phyloP scores from a whole-genome alignment of 2,888 invertebrate genomes.

The Anthophora plumipes region DNA sequence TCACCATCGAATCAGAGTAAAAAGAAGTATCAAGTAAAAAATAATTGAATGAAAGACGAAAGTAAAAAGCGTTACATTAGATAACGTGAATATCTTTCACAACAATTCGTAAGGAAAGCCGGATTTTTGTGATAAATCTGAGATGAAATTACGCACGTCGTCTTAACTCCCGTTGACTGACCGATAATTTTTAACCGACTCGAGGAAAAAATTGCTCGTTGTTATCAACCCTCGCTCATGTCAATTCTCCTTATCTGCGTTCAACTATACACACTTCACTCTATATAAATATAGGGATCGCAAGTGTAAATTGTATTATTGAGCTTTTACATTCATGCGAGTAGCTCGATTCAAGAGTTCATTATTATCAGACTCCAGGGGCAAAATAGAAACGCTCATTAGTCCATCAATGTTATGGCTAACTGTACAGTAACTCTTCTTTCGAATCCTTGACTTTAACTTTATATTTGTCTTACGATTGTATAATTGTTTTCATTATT shows the following conservation, averaged over 20 bases:
- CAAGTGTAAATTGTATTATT: slow-evolving; percentile 13
- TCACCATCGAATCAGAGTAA: too few relatives aligned
- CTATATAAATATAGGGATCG: slow-evolving; percentile 25
- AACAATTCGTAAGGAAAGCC: slow-evolving; percentile 11
- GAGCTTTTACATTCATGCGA: slow-evolving; percentile 23
- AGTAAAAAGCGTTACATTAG: not conserved
- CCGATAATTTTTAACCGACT: slow-evolving; percentile 67
- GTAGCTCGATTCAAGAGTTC: slow-evolving; percentile 15
- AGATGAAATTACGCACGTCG: slow-evolving; percentile 19
- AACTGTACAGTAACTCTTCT: not conserved
- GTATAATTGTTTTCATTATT: not conserved
- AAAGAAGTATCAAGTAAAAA: not conserved
- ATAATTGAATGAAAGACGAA: not conserved
- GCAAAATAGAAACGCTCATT: not conserved
- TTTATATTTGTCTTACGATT: not conserved
- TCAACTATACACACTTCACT: slow-evolving; percentile 6
- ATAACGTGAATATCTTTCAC: not conserved
- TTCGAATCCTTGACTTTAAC: not conserved
- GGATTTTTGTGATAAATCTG: slow-evolving; percentile 31
- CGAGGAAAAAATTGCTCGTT: slow-evolving; percentile 45
- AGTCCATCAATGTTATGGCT: not conserved
- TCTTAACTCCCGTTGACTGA: slow-evolving; percentile 53
- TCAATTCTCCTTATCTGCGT: slow-evolving; percentile 56
- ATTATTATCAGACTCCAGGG: slow-evolving; percentile 4
- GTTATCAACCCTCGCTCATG: slow-evolving; percentile 56